Evolutionary conservation across 2,888 invertebrate genomes (phyloP), one percentile per base, ranked within the genome.

Genomic region (Xylocampa areola): DNA sequence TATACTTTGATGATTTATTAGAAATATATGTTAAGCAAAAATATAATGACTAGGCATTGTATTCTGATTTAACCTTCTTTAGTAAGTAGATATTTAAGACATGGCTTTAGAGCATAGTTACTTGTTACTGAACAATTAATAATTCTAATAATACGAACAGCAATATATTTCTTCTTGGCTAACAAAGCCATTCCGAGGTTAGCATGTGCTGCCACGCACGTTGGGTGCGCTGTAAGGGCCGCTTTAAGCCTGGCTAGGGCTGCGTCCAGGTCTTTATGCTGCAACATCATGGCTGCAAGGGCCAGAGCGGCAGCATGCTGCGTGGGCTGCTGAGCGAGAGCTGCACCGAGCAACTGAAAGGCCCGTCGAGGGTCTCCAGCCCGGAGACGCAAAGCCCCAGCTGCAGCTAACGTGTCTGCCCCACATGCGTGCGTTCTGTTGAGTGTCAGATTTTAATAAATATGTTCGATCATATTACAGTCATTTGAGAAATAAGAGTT

Each of bases 301-400:
- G 94, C 90, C 61, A 95, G 77, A n/a, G 94, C 90, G 5, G 90
- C 95, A 32, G 89, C 89, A 75, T 90, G 94, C 66, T 94, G 91
- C 8, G 88, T 85, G 2, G 94, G 91, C 62, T 91, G 89, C 64
- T 90, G 90, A 1, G 94, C 86, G 17, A 95, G 73, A 52, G 95
- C 92, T 72, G 95, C 91, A 59, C 95, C 92, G 23, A 95, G 81
- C 62, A 95, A 85, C 84, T 95, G 92, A 88, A 95, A 91, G 59
- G 95, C 89, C 54, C 91, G 86, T 5, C 94, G 87, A 53, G 94
- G 86, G 65, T 95, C 88, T 27, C 94, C 89, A 79, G 94, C 85
- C 79, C 94, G 73, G 53, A 95, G 84, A 37, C 94, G 87, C 52
- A 95, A 77, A 7, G 95, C 87, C 17, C 95, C 88, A 58, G 95